These are phyloP conservation scores for Masticophis lateralis DNA, from an alignment of 2,797 vertebrate genomes.

Conservation along the genomic window DNA sequence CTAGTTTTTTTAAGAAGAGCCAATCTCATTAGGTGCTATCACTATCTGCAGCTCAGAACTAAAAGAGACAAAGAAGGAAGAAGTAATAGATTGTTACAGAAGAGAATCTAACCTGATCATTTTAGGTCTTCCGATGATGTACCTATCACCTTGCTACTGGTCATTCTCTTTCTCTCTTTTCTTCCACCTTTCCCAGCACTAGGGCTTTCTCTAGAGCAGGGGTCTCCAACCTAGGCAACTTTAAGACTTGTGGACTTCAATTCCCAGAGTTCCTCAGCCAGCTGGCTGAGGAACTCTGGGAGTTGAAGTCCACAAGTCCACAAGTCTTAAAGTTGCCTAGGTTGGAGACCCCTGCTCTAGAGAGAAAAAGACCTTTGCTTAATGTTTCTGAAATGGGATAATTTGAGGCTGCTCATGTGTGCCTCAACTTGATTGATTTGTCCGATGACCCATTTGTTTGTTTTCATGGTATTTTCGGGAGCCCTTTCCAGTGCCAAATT, in stretches of 20 bases:
- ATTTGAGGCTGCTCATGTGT: not conserved
- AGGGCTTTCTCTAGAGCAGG: not conserved
- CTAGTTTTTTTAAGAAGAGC: not conserved
- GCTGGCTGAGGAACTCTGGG: too few relatives aligned
- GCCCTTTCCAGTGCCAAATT: not conserved
- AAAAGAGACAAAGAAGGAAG: not conserved
- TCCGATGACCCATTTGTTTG: not conserved
- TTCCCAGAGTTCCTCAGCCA: too few relatives aligned
- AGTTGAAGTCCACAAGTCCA: too few relatives aligned
- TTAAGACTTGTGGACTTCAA: too few relatives aligned
- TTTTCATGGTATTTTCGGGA: not conserved
- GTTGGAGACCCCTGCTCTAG: not conserved
- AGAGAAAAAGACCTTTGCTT: not conserved
- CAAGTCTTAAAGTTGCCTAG: too few relatives aligned
- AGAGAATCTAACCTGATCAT: not conserved
- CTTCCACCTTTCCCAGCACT: not conserved
- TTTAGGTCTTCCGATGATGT: not conserved
- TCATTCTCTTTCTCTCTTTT: not conserved
- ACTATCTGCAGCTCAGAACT: not conserved
- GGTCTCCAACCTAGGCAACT: too few relatives aligned
- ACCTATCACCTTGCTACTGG: not conserved
- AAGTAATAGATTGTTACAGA: not conserved
- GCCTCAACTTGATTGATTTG: not conserved
- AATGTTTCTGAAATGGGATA: not conserved
- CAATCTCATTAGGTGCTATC: not conserved